A percentile compares a stretch with the other conserved stretches of the same genome.
Conservation (phyloP, 1,140 invertebrate species). For the Drosophila hydei region DNA sequence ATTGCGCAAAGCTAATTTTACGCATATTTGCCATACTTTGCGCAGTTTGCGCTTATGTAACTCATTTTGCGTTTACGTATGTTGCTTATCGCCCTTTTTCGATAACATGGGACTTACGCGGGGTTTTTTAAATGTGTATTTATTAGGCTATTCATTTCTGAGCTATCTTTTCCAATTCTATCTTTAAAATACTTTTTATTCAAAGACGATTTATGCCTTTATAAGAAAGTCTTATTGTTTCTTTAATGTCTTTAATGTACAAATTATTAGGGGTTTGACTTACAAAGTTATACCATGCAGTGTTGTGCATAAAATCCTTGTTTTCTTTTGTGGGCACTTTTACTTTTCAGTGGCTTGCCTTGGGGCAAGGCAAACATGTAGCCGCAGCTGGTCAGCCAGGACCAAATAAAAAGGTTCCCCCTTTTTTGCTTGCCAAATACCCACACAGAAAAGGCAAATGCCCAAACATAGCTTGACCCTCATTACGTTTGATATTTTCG, state of each 20-base stretch:
- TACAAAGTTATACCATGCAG: constrained; percentile 38
- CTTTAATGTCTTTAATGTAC: no score
- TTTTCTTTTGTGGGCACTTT: constrained; percentile 52
- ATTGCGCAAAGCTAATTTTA: constrained; percentile 12
- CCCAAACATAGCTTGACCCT: constrained; percentile 75
- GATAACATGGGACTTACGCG: neutral
- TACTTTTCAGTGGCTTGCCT: constrained; percentile 12
- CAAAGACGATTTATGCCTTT: no score
- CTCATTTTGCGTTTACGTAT: neutral
- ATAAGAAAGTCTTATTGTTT: no score
- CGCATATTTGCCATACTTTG: neutral
- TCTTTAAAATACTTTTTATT: no score
- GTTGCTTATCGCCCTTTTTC: neutral
- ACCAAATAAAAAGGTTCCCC: constrained; percentile 22
- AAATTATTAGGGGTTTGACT: constrained; percentile 19
- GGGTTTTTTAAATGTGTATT: neutral
- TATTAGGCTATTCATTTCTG: no score
- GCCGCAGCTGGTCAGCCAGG: constrained; percentile 35
- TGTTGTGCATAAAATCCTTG: constrained; percentile 43
- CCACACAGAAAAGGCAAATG: constrained; percentile 36
- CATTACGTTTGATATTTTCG: constrained; percentile 77
- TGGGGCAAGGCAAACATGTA: constrained; percentile 35
- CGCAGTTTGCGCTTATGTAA: neutral
- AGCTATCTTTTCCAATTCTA: no score
- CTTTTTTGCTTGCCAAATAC: no score